A percentile compares a stretch with the other conserved stretches of the same genome.
Conservation (phyloP, 92 coral and sea anemone species). For the Pocillopora grandis region DNA sequence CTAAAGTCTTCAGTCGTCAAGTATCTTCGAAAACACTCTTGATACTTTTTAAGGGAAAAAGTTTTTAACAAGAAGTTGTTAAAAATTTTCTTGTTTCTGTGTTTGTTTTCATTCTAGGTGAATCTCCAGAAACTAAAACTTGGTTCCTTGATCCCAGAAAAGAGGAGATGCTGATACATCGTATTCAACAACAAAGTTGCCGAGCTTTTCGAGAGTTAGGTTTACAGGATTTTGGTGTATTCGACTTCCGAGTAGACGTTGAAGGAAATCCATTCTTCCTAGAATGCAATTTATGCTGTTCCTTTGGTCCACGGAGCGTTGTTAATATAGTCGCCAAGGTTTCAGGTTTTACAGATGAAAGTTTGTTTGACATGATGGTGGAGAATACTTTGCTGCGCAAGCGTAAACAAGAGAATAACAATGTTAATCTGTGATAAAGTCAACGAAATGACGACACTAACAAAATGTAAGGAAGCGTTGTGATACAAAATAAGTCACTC, state of each 20-base stretch:
- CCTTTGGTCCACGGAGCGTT: slow-evolving; percentile 11
- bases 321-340: neutral
- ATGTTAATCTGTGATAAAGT: too few species aligned
- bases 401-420: neutral
- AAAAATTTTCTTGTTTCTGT: neutral
- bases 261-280: slow-evolving; percentile 22
- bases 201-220: slow-evolving; percentile 17
- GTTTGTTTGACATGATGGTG: slow-evolving; percentile 24
- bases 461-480: too few species aligned
- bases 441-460: too few species aligned
- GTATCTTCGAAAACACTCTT: too few species aligned
- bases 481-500: too few species aligned
- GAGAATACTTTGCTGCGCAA: slow-evolving; percentile 19
- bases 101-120: slow-evolving; percentile 11
- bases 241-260: slow-evolving; percentile 32
- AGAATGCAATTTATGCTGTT: slow-evolving; percentile 28
- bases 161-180: slow-evolving; percentile 15
- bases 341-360: slow-evolving; percentile 15
- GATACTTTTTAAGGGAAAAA: too few species aligned
- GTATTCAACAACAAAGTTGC: slow-evolving; percentile 16
- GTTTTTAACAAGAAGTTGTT: too few species aligned
- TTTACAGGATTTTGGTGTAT: slow-evolving; percentile 8
- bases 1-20: too few species aligned
- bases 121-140: neutral
- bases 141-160: slow-evolving; percentile 26